Base-by-base conservation (phyloP, 2,113 vertebrate species). In the Corythornis madagascariensis region DNA sequence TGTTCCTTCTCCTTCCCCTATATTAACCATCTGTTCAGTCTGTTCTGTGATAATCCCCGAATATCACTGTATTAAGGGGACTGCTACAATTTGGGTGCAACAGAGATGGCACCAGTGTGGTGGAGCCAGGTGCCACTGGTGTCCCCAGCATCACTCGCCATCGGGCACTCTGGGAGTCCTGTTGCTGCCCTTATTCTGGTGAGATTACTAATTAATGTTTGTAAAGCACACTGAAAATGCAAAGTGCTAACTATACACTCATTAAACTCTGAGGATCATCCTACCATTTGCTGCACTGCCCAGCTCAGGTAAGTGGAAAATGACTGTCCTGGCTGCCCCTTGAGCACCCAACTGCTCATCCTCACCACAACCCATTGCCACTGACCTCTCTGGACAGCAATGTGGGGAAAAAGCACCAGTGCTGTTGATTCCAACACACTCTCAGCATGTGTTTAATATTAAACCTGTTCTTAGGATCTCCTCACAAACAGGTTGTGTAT, bases 211-310 rank as follows among this genome's bases (percentile, higher is more conserved):
- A 87, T 91, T 89, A 21, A 89, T 83, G 64, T 29, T 48, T 77
- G 89, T 74, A 92, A 96, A 83, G 75, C 67, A 88, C 72, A 77
- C 25, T 53, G 72, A 40, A 87, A 92, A 88, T 77, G 67, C 67
- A 71, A 76, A 90, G 78, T 57, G 75, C 72, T 92, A 56, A 79
- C 89, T 52, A 79, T 59, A 42, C 60, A 48, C 53, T 75, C 57
- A 28, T 48, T 65, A 84, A 93, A 70, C 35, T 19, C 55, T 7
- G 48, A 74, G 64, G 56, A 60, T 64, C 60, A 73, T 33, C 50
- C 91, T 56, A 28, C 31, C 24, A 14, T 35, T 77, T 70, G n/a
- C 64, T 77, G 47, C 1, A 4, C 76, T 60, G 59, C 11, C 52
- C 75, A 57, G 75, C 38, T 88, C n/a, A 86, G 60, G 18, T 22